A percentile compares a stretch with the other conserved stretches of the same genome.
Evolutionary conservation across 1,140 invertebrate genomes (phyloP).

Genomic region (Nautilus pompilius): DNA sequence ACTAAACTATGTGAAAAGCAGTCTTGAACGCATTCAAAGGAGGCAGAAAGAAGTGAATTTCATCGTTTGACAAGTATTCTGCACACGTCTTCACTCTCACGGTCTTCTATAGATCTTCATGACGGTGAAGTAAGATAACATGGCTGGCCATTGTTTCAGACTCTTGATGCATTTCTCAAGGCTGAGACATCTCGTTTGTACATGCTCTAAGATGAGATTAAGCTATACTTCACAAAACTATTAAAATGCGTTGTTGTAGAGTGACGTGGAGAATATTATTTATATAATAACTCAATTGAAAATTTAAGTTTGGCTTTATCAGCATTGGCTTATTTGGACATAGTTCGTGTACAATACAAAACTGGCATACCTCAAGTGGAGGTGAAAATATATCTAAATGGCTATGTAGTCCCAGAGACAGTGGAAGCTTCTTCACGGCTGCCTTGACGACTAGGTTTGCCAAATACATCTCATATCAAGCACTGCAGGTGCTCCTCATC

Average conservation of each 20-base stretch:
- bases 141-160: conserved; percentile 17
- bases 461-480: conserved; percentile 19
- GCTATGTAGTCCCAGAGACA: conserved; percentile 8
- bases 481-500: conserved; percentile 12
- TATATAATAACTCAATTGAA: too few relatives aligned
- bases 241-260: conserved; percentile 7
- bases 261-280: too few relatives aligned
- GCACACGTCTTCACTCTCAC: too few relatives aligned
- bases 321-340: not conserved
- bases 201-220: conserved; percentile 21
- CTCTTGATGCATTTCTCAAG: conserved; percentile 11
- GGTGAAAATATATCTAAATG: conserved; percentile 15
- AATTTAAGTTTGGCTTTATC: too few relatives aligned
- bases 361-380: not conserved
- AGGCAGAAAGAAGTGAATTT: not conserved
- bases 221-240: conserved; percentile 15
- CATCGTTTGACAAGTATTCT: conserved; percentile 8
- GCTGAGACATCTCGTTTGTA: conserved; percentile 21
- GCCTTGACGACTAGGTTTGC: conserved; percentile 9
- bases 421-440: conserved; percentile 5
- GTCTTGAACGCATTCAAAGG: conserved; percentile 19
- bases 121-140: conserved; percentile 11
- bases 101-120: too few relatives aligned
- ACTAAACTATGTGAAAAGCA: conserved; percentile 7
- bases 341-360: not conserved